Conservation (phyloP, 2,113 vertebrate species). For the Mugil cephalus region DNA sequence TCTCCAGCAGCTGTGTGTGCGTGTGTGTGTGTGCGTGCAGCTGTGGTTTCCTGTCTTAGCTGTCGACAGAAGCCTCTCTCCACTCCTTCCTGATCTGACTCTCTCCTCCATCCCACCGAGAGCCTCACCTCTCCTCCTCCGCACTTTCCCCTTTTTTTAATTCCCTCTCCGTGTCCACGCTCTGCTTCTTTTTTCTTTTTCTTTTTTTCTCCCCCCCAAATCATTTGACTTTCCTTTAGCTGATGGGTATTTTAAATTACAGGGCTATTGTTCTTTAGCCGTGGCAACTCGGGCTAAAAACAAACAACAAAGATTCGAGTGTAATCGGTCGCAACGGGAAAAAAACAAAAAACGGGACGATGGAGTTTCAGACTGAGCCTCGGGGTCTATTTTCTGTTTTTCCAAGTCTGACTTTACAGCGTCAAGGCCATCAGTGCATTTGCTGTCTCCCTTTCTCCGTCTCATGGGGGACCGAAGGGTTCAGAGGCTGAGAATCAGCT, state of each 20-base stretch:
- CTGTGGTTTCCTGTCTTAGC: constrained; percentile 82
- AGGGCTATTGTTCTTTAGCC: background rate
- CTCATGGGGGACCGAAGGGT: constrained; percentile 47
- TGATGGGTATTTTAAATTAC: background rate
- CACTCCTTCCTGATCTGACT: constrained; percentile 62
- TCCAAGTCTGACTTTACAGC: constrained; percentile 26
- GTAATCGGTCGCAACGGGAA: constrained; percentile 3
- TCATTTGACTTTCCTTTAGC: background rate
- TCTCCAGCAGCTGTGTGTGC: constrained; percentile 73
- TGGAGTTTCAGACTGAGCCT: background rate
- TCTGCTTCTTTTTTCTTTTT: background rate
- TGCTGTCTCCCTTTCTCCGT: constrained; percentile 3
- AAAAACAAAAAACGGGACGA: background rate
- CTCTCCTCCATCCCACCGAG: constrained; percentile 45
- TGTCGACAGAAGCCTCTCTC: constrained; percentile 79
- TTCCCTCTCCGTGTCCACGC: background rate
- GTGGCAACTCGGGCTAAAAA: constrained; percentile 3
- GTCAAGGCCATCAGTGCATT: constrained; percentile 28
- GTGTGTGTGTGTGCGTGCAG: constrained; percentile 62
- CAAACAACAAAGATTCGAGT: constrained; percentile 4
- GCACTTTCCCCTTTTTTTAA: constrained; percentile 11
- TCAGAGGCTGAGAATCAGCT: constrained; percentile 72
- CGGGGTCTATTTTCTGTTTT: constrained; percentile 48
- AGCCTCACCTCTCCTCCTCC: constrained; percentile 26
- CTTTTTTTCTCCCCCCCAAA: background rate